Evolutionary conservation across 2,797 vertebrate genomes (phyloP).

Genomic region (Sardinella longiceps): DNA sequence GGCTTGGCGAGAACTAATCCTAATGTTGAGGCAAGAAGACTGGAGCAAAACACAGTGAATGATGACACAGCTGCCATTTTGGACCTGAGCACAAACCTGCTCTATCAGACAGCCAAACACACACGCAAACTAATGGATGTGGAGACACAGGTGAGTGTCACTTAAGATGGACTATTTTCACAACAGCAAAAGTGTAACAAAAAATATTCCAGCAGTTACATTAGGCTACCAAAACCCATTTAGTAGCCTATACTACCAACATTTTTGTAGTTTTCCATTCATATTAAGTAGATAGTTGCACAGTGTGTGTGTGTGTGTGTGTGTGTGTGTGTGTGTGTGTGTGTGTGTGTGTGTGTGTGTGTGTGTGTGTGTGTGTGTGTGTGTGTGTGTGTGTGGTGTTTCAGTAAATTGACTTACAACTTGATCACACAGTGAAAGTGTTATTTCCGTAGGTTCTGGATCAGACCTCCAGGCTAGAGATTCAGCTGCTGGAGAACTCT

Average conservation of each 20-base stretch:
- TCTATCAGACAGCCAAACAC: slow-evolving; percentile 82
- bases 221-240: too few species aligned
- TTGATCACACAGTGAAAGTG: neutral
- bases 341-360: neutral
- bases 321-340: too few species aligned
- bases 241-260: too few species aligned
- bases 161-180: too few species aligned
- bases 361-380: too few species aligned
- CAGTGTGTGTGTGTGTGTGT: neutral
- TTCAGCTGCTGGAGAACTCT: slow-evolving; percentile 82
- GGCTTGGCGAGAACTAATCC: slow-evolving; percentile 83
- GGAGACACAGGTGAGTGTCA: slow-evolving; percentile 81
- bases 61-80: slow-evolving; percentile 83
- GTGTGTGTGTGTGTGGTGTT: too few species aligned
- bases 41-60: slow-evolving; percentile 81
- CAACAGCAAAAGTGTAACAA: too few species aligned
- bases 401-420: too few species aligned
- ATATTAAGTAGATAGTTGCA: too few species aligned
- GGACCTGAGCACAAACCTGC: slow-evolving; percentile 80
- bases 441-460: slow-evolving; percentile 75
- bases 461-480: slow-evolving; percentile 84
- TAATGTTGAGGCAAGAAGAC: slow-evolving; percentile 81
- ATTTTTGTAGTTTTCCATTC: too few species aligned
- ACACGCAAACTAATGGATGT: slow-evolving; percentile 82
- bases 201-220: too few species aligned